phyloP scores from a whole-genome alignment of 2,797 vertebrate species.

The Helostoma temminkii region DNA sequence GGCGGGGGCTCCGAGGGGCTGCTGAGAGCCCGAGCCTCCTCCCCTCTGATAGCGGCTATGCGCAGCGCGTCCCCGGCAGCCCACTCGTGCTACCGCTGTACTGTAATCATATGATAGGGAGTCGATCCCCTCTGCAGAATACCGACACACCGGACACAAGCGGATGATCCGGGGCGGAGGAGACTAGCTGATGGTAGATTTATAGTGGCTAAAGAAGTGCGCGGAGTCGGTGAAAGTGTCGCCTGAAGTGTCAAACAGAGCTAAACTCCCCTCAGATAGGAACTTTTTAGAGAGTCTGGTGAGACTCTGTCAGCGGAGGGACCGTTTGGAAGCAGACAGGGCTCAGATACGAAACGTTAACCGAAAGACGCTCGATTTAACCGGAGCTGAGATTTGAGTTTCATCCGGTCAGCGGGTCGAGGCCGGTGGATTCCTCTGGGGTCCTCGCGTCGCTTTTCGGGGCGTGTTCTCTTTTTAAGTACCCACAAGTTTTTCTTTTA shows the following conservation, averaged over 20 bases:
- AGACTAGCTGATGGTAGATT: conserved; percentile 20
- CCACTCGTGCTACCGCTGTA: conserved; percentile 70
- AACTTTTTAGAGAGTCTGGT: conserved; percentile 70
- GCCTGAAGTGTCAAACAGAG: conserved; percentile 21
- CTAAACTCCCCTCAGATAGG: conserved; percentile 20
- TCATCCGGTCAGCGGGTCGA: conserved; percentile 53
- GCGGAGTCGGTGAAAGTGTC: conserved; percentile 28
- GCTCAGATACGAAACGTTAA: conserved; percentile 13
- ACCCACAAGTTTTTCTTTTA: conserved; percentile 2
- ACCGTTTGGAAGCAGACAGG: conserved; percentile 31
- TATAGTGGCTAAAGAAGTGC: conserved; percentile 28
- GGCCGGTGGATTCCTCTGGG: conserved; percentile 52
- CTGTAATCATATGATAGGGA: conserved; percentile 86
- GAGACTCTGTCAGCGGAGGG: conserved; percentile 40
- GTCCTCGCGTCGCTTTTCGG: conserved; percentile 55
- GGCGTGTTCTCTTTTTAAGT: conserved; percentile 5
- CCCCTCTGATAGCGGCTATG: conserved; percentile 60
- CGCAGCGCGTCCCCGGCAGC: conserved; percentile 68
- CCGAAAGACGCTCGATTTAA: conserved; percentile 38
- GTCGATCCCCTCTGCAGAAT: conserved; percentile 70
- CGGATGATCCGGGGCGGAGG: conserved; percentile 46
- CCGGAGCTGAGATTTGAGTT: conserved; percentile 51
- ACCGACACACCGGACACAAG: conserved; percentile 66
- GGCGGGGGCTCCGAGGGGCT: conserved; percentile 18
- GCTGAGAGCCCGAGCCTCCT: conserved; percentile 53